These are phyloP conservation scores for Drosophila siamana DNA, from an alignment of 2,888 invertebrate genomes.

Conservation along the genomic window DNA sequence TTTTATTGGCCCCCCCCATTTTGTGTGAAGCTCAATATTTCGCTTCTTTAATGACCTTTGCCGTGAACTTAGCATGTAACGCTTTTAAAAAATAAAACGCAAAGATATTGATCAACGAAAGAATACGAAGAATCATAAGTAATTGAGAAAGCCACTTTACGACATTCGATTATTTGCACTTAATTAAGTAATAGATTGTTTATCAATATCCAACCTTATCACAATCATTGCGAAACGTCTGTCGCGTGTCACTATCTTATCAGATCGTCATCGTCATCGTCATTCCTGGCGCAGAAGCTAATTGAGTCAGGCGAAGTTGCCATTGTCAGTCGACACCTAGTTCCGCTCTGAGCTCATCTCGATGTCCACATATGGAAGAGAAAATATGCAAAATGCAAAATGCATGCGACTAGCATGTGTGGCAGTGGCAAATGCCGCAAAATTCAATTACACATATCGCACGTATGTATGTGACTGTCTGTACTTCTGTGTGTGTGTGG, in stretches of 20 bases:
- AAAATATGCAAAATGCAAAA: too few species aligned
- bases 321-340: background rate
- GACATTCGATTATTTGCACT: background rate
- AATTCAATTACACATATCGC: conserved; percentile 31
- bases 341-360: background rate
- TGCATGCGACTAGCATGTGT: background rate
- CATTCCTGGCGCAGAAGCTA: background rate
- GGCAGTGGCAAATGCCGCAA: conserved; percentile 8
- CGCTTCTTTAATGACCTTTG: conserved; percentile 42
- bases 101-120: conserved; percentile 4
- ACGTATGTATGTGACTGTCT: conserved; percentile 10
- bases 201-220: conserved; percentile 10
- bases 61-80: conserved; percentile 22
- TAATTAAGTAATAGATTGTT: conserved; percentile 11
- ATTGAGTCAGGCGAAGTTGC: background rate
- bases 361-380: background rate
- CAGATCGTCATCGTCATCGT: background rate
- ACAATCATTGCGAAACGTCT: background rate
- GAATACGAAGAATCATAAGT: too few species aligned
- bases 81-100: conserved; percentile 7
- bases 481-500: conserved; percentile 20
- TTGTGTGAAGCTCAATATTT: conserved; percentile 21
- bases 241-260: background rate
- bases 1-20: conserved; percentile 39
- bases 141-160: background rate